Evolutionary conservation across 1,140 invertebrate species (phyloP).

Genomic region (Aphaenogaster floridana): DNA sequence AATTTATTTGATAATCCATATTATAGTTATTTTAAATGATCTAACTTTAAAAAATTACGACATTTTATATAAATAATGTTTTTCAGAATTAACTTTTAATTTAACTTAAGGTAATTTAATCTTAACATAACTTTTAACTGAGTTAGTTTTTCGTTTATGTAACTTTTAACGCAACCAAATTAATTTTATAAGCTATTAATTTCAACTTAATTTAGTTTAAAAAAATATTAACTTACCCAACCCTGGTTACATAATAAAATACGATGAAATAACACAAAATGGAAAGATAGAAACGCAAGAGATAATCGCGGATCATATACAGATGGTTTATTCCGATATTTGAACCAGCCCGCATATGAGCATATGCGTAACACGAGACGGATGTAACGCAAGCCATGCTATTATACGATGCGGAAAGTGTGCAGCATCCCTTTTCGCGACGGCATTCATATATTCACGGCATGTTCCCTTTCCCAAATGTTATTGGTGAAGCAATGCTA

Average conservation of each 20-base stretch:
- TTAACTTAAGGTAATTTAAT: too few relatives aligned
- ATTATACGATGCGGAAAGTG: constrained; percentile 82
- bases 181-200: too few relatives aligned
- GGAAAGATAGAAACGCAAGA: background rate
- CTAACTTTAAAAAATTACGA: too few relatives aligned
- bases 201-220: too few relatives aligned
- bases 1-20: too few relatives aligned
- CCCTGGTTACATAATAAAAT: background rate
- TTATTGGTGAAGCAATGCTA: background rate
- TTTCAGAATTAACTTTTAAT: too few relatives aligned
- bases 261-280: background rate
- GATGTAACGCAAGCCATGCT: constrained; percentile 84
- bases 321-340: constrained; percentile 54
- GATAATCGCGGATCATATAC: constrained; percentile 41
- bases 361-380: constrained; percentile 82
- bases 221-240: too few relatives aligned
- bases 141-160: too few relatives aligned
- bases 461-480: constrained; percentile 4
- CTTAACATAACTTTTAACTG: too few relatives aligned
- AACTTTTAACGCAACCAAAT: too few relatives aligned
- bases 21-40: too few relatives aligned
- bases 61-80: too few relatives aligned
- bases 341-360: constrained; percentile 71
- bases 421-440: constrained; percentile 73
- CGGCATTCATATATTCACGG: background rate